phyloP scores from a whole-genome alignment of 2,797 vertebrate genomes.

The Falco rusticolus region DNA sequence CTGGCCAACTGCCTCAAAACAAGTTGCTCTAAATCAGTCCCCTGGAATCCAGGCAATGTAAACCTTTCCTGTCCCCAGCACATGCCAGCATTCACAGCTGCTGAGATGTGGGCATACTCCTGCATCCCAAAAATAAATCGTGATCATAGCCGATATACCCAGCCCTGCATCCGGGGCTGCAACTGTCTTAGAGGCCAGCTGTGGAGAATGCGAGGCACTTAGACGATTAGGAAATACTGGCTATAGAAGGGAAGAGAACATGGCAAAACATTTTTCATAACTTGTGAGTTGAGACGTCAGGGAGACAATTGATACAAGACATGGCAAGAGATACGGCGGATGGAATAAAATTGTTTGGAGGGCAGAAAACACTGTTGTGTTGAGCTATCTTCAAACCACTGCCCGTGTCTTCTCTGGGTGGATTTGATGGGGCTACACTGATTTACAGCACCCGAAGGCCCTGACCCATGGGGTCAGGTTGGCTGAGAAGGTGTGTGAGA shows the following conservation, averaged over 20 bases:
- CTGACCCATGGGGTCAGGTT: neutral
- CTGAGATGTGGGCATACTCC: slow-evolving; percentile 57
- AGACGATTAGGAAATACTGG: slow-evolving; percentile 23
- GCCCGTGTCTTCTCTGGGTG: accelerated
- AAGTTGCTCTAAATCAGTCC: slow-evolving; percentile 8
- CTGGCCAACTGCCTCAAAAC: neutral
- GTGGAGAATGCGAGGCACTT: slow-evolving; percentile 50
- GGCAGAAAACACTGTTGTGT: neutral
- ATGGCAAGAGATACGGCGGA: neutral
- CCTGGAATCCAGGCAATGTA: slow-evolving; percentile 48
- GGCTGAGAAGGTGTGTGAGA: neutral
- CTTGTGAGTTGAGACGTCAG: neutral
- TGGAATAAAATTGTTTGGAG: neutral
- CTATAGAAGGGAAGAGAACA: slow-evolving; percentile 43
- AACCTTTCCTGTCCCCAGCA: slow-evolving; percentile 25
- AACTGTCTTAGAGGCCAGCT: slow-evolving; percentile 58
- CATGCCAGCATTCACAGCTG: slow-evolving; percentile 66
- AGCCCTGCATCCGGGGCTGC: neutral
- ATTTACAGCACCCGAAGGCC: neutral
- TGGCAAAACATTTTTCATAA: neutral
- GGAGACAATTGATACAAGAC: neutral
- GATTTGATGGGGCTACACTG: neutral
- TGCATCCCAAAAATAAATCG: slow-evolving; percentile 63
- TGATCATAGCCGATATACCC: neutral
- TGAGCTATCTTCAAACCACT: neutral